Conservation (phyloP, 1,140 invertebrate genomes). For the Parasteatoda tepidariorum region DNA sequence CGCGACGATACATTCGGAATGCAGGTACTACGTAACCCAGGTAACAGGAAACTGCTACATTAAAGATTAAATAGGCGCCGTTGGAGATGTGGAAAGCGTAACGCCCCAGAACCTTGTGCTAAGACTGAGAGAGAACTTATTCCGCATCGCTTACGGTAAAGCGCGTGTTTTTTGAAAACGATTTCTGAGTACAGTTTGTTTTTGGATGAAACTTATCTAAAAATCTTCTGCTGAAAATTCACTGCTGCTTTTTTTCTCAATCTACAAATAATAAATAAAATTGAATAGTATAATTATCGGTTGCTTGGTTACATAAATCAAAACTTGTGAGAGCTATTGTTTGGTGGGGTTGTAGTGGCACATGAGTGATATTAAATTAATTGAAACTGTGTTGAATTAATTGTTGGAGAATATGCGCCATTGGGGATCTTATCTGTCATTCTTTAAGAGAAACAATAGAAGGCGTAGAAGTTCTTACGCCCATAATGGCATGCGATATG, state of each 20-base stretch:
- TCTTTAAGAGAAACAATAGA: conserved; percentile 38
- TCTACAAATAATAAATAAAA: no score
- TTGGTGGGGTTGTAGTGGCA: no score
- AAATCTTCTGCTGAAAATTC: no score
- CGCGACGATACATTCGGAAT: conserved; percentile 38
- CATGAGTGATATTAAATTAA: no score
- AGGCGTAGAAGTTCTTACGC: conserved; percentile 28
- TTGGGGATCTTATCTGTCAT: conserved; percentile 48
- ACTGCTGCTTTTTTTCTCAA: no score
- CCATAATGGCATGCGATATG: conserved; percentile 43
- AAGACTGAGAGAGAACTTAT: not conserved
- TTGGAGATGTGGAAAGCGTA: conserved; percentile 25
- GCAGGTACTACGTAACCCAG: conserved; percentile 53
- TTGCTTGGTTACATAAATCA: no score
- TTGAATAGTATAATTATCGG: no score
- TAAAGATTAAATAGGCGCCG: conserved; percentile 54
- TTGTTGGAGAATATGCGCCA: conserved; percentile 41
- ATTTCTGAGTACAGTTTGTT: no score
- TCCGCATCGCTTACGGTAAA: not conserved
- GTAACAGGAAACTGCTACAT: conserved; percentile 54
- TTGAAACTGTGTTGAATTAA: not conserved
- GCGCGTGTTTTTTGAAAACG: not conserved
- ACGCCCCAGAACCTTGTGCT: conserved; percentile 35
- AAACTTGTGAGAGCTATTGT: no score
- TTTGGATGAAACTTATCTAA: no score